Base-by-base conservation (phyloP, 2,888 invertebrate genomes). In the Tricholauxania praeusta region DNA sequence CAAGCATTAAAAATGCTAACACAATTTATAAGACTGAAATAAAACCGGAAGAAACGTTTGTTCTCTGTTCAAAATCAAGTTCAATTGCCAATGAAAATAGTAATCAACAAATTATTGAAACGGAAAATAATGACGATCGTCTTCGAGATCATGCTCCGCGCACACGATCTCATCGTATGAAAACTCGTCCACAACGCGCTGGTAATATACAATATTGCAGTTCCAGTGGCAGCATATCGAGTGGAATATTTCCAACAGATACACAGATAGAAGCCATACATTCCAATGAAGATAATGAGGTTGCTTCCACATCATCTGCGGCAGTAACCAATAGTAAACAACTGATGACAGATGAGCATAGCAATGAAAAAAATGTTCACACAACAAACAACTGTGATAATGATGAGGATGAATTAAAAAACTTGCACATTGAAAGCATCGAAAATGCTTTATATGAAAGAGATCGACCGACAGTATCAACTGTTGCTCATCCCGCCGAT, bases 401-500 rank as follows among this genome's bases (percentile, higher is more conserved):
- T 39, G 39, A 39, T n/a, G 17, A 39, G 10, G 15, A 59, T 59
- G 48, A 47, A 32, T 15, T 28, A 3, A 57, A 22, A 59, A 22
- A 12, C 49, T 57, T 49, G 8, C 4, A 17, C 22, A 14, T 48
- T 48, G 59, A 68, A 19, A n/a, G 19, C 5, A 19, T 48, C 39
- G 47, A 62, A 53, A 52, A 63, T 70, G 39, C 22, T 39, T 7
- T 10, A 39, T 10, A 39, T 39, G 39, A 10, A 39, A 39, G 39
- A 39, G 39, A 39, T 39, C 39, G 39, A 47, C 22, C 17, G 17
- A 12, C 22, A 51, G 69, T n/a, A 52, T 59, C 62, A 32, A 17
- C 59, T 15, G 48, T 12, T 48, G 14, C 48, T n/a, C 22, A 53
- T 78, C 78, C 72, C 51, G 74, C 74, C 68, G 82, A 84, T 75